These are phyloP conservation scores for Lucilia sericata DNA, from an alignment of 1,140 invertebrate species.

Conservation along the genomic window DNA sequence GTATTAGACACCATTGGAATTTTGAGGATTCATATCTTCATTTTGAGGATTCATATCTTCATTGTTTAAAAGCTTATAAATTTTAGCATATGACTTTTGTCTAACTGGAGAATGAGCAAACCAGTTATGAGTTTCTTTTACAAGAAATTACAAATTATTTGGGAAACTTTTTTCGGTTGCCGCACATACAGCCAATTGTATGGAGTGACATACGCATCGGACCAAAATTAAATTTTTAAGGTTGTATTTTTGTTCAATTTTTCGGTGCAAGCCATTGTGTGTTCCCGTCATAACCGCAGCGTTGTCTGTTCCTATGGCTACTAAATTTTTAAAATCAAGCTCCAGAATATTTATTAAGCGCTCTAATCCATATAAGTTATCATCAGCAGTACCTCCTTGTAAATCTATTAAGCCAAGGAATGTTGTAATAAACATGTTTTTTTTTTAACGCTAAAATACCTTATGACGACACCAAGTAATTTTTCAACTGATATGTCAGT, in stretches of 20 bases:
- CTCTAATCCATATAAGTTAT: not conserved
- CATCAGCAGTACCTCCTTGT: not conserved
- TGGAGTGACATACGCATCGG: not conserved
- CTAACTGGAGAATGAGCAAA: not conserved
- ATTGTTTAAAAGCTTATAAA: not conserved
- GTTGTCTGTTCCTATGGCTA: not conserved
- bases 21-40: not conserved
- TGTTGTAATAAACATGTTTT: not conserved
- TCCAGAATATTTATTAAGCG: not conserved
- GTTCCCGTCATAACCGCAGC: not conserved
- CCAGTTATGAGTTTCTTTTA: conserved; percentile 12
- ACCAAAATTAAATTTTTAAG: not conserved
- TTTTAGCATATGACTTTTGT: not conserved
- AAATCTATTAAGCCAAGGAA: not conserved
- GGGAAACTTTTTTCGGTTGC: not conserved
- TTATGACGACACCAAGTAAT: too few species aligned
- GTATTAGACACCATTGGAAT: not conserved
- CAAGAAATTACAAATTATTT: conserved; percentile 8
- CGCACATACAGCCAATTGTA: not conserved
- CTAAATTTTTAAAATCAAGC: not conserved
- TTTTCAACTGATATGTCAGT: too few species aligned
- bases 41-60: not conserved
- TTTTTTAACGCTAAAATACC: too few species aligned
- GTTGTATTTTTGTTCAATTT: not conserved
- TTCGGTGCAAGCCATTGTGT: not conserved